A percentile compares a stretch with the other conserved stretches of the same genome.
These are phyloP conservation scores for Idaea straminata DNA, from an alignment of 2,888 invertebrate genomes.

Conservation along the genomic window DNA sequence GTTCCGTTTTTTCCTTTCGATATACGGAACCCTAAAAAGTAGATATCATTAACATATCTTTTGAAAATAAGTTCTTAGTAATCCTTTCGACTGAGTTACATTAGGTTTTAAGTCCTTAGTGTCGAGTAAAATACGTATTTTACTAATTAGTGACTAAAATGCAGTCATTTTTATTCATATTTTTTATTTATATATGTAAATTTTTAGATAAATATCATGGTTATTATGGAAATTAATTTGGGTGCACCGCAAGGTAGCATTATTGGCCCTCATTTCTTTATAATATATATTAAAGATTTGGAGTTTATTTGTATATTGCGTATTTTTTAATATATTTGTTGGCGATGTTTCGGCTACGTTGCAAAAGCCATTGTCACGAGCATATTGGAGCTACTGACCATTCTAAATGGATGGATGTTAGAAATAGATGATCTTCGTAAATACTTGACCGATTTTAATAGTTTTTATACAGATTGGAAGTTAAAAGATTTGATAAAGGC, in stretches of 20 bases:
- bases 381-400: no score
- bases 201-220: not conserved
- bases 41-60: not conserved
- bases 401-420: no score
- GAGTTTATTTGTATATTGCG: not conserved
- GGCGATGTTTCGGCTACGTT: no score
- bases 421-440: no score
- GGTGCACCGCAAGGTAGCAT: not conserved
- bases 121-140: not conserved
- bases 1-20: no score
- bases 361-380: no score
- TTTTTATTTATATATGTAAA: not conserved
- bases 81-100: not conserved
- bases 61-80: not conserved
- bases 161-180: not conserved
- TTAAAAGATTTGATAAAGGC: no score
- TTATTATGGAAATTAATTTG: not conserved
- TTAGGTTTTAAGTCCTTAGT: not conserved
- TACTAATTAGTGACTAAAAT: not conserved
- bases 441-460: no score
- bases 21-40: not conserved
- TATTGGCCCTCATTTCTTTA: not conserved
- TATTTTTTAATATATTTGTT: no score
- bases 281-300: not conserved
- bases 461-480: no score